A percentile compares a stretch with the other conserved stretches of the same genome.
Conservation (phyloP, 1,140 invertebrate genomes). For the Cydia strobilella region DNA sequence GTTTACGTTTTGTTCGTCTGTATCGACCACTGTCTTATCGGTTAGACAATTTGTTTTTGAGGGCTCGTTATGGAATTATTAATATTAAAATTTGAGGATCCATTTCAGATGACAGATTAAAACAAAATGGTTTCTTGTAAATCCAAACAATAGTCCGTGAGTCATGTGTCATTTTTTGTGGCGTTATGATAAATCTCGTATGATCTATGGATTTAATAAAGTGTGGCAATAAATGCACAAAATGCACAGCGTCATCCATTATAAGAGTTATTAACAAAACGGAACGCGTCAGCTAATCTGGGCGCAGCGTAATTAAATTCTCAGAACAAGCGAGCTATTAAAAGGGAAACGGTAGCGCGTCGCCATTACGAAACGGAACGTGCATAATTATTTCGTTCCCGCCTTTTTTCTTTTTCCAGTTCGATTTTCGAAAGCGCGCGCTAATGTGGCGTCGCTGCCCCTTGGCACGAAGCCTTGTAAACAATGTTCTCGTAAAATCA, state of each 20-base stretch:
- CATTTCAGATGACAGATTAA: slow-evolving; percentile 36
- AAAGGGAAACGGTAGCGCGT: slow-evolving; percentile 76
- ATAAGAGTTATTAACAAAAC: slow-evolving; percentile 76
- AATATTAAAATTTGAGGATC: slow-evolving; percentile 58
- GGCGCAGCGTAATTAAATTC: slow-evolving; percentile 75
- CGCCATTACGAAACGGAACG: slow-evolving; percentile 76
- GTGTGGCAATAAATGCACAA: slow-evolving; percentile 45
- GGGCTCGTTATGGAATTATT: slow-evolving; percentile 74
- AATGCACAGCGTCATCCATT: slow-evolving; percentile 66
- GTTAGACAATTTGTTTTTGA: slow-evolving; percentile 77
- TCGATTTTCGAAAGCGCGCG: slow-evolving; percentile 71
- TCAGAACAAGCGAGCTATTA: slow-evolving; percentile 76
- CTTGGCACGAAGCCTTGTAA: slow-evolving; percentile 68
- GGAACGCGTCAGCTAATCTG: slow-evolving; percentile 72
- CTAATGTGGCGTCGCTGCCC: slow-evolving; percentile 70
- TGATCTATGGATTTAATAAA: slow-evolving; percentile 39
- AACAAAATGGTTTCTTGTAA: slow-evolving; percentile 22
- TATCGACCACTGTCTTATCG: slow-evolving; percentile 68
- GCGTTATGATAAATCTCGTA: background rate
- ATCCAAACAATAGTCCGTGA: slow-evolving; percentile 15
- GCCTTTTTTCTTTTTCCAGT: slow-evolving; percentile 70
- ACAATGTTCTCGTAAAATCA: slow-evolving; percentile 78
- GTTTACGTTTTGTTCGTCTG: slow-evolving; percentile 67
- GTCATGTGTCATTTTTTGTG: slow-evolving; percentile 23
- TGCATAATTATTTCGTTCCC: slow-evolving; percentile 80